Evolutionary conservation across 2,113 vertebrate genomes (phyloP), one percentile per base, ranked within the genome.

Genomic region (Aleadryas rufinucha): DNA sequence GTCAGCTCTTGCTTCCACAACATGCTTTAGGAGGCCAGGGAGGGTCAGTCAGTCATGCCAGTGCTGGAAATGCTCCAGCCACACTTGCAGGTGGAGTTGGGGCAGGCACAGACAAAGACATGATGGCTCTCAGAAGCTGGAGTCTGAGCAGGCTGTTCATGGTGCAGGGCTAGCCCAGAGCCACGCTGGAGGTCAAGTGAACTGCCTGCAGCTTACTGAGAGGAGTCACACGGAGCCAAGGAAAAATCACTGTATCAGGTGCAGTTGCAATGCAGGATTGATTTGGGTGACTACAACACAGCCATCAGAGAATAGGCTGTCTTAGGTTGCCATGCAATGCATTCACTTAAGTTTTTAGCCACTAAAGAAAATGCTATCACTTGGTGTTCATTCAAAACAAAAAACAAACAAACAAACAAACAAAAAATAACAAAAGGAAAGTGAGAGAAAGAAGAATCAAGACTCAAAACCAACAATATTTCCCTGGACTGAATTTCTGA

Each of bases 111-210:
- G 41, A 56, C 39, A 33, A 61, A 63, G 33, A 15, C 28, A 6
- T 0, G 0, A 33, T 2, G 2, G 9, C 2, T 86, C 10, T 54
- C 44, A 26, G 28, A 30, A 61, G 31, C 37, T 49, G 7, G 11
- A 71, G 33, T 57, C 10, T 26, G 26, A 54, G 33, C 1, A 4
- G 20, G 20, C 2, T 65, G 9, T 21, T 57, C 2, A 3, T 24
- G 22, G 26, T 42, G 5, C 3, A 53, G 28, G 14, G 13, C 22
- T 49, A 79, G 60, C 8, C 27, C 52, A 1, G 0, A 24, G 19
- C 19, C 22, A 42, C 4, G 4, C 13, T 45, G 35, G 9, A 42
- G 6, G 4, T 64, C 47, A 41, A 41, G 22, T 19, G 7, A 60
- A 14, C 24, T 84, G 60, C 37, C 22, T 65, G 24, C 16, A 47